These are phyloP conservation scores for Coptodon bakossiorum DNA, from an alignment of 2,113 vertebrate genomes.

Conservation along the genomic window DNA sequence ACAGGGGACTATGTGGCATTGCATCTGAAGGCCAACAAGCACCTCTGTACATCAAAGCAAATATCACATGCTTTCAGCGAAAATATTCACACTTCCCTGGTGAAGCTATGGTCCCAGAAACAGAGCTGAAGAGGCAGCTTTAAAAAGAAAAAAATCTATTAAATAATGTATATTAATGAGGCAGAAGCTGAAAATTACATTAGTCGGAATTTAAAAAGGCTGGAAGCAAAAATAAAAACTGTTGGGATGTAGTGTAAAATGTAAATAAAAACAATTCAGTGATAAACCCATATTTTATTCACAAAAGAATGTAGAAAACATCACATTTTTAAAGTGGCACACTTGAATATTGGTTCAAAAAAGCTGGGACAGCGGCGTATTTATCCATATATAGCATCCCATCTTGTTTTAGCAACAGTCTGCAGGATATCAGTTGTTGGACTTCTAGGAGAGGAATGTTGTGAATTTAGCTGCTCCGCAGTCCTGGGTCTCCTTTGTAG, in stretches of 20 bases:
- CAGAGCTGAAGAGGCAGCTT: not conserved
- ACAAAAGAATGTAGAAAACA: not conserved
- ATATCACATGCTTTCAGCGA: conserved; percentile 1
- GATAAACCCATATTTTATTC: not conserved
- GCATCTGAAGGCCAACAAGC: conserved; percentile 43
- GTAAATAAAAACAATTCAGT: not conserved
- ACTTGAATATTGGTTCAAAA: not conserved
- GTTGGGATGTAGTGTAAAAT: not conserved
- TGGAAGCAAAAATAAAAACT: not conserved
- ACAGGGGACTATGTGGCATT: not conserved
- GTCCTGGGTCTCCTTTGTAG: not conserved
- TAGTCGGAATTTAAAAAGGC: not conserved
- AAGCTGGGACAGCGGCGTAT: fast-evolving
- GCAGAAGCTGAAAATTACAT: not conserved
- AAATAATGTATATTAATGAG: not conserved
- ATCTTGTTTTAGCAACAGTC: not conserved
- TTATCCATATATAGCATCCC: not conserved
- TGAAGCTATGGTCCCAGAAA: not conserved
- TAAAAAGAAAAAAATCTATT: not conserved
- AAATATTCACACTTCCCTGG: not conserved
- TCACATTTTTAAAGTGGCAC: not conserved
- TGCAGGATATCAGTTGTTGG: not conserved
- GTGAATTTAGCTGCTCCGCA: not conserved
- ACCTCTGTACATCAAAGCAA: conserved; percentile 56
- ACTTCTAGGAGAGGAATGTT: not conserved